phyloP scores from a whole-genome alignment of 1,140 invertebrate species.

The Trichonephila clavipes region DNA sequence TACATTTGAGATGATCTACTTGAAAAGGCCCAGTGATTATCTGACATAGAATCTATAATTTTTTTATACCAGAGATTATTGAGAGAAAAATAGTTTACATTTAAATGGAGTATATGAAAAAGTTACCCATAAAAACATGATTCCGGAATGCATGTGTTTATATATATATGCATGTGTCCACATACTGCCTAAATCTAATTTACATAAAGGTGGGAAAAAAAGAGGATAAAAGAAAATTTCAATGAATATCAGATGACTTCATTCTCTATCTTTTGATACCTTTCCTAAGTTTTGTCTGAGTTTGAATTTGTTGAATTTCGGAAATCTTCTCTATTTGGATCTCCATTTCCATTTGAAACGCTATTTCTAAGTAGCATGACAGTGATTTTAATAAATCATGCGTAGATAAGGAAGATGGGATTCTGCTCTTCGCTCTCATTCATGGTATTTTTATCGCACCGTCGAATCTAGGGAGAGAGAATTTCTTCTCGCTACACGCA shows the following conservation, averaged over 20 bases:
- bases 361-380: neutral
- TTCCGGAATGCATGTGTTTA: neutral
- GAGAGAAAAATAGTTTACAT: no score
- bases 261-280: no score
- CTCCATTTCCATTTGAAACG: neutral
- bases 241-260: neutral
- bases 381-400: neutral
- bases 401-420: slow-evolving; percentile 3
- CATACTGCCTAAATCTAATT: neutral
- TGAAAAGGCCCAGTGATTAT: no score
- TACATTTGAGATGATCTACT: no score
- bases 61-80: no score
- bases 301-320: no score
- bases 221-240: neutral
- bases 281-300: no score
- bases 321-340: neutral
- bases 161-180: neutral
- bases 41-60: no score
- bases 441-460: neutral
- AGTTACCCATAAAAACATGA: neutral
- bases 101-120: no score
- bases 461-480: neutral
- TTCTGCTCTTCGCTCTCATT: neutral
- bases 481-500: slow-evolving; percentile 66
- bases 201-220: neutral